Evolutionary conservation across 53 echinoderm and acorn worm genomes (phyloP), one percentile per base, ranked within the genome.

Genomic region (Astropecten irregularis): DNA sequence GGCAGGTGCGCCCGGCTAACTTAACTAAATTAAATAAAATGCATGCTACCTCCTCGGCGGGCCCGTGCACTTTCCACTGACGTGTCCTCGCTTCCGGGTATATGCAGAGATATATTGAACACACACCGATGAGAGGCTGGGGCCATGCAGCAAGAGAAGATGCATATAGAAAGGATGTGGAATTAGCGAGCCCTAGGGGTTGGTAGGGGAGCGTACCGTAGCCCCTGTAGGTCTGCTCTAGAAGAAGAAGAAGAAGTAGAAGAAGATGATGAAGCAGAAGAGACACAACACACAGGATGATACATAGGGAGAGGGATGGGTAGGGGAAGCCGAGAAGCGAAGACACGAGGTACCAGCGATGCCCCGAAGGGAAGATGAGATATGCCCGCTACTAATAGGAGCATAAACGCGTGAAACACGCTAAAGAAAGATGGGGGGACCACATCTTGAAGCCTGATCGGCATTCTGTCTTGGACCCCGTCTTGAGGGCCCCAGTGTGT

Each of bases 1-100:
- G 66, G 72, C 89, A 66, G 56, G 89, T 83, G 74, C 67, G 77
- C 39, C 68, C 22, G 72, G 59, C 85, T 40, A 85, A 90, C 85
- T 81, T 90, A 90, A 90, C 90, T 51, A 81, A 90, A 90, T 90
- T 90, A 90, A 79, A 81, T 85, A 85, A 85, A n/a, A 90, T 90
- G 79, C 84, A 85, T 64, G 69, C 77, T 85, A 66, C 64, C 82
- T 81, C 59, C 65, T 49, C 82, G 90, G 81, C 90, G n/a, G n/a
- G n/a, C 71, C 85, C 70, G 33, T 57, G 90, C 72, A 90, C 90
- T 90, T 90, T 87, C 71, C 65, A 51, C 85, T 68, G 68, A 62
- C 69, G 55, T 71, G 62, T 68, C 21, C 4, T 74, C 19, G 74
- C 74, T 74, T 20, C 55, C 57, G 74, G 74, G 74, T 54, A 57